phyloP scores from a whole-genome alignment of 2,113 vertebrate species.

The Siphamia tubifer region DNA sequence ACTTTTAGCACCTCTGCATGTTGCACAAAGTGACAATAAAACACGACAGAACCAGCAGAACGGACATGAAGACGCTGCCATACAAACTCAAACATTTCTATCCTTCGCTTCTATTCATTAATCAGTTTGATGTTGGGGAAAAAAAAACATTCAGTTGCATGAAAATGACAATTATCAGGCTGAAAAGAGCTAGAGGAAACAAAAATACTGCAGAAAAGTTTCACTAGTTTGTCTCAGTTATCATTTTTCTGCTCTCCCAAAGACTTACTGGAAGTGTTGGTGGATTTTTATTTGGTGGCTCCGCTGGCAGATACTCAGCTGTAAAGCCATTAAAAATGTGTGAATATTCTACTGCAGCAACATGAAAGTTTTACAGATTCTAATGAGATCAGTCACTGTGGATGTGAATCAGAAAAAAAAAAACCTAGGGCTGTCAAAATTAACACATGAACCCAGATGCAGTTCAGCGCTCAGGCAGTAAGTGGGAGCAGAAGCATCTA shows the following conservation, averaged over 20 bases:
- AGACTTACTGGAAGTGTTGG: not conserved
- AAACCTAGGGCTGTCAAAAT: no score
- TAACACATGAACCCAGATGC: no score
- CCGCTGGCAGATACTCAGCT: not conserved
- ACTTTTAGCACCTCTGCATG: no score
- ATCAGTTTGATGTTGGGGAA: constrained; percentile 1
- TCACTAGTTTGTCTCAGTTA: not conserved
- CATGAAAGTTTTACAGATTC: no score
- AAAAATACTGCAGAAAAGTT: constrained; percentile 1
- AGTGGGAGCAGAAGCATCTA: no score
- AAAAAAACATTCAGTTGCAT: not conserved
- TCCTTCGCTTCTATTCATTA: constrained; percentile 1
- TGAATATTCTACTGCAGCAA: no score
- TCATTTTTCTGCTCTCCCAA: not conserved
- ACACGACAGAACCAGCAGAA: constrained; percentile 6
- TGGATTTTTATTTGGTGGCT: not conserved
- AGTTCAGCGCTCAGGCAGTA: no score
- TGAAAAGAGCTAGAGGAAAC: not conserved
- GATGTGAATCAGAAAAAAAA: no score
- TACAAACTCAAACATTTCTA: constrained; percentile 11
- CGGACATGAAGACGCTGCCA: constrained; percentile 12
- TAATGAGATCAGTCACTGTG: no score
- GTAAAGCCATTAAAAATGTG: no score
- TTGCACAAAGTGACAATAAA: not conserved
- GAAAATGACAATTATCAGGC: not conserved